Base-by-base conservation (phyloP, 2,113 vertebrate species). In the Jaculus jaculus region DNA sequence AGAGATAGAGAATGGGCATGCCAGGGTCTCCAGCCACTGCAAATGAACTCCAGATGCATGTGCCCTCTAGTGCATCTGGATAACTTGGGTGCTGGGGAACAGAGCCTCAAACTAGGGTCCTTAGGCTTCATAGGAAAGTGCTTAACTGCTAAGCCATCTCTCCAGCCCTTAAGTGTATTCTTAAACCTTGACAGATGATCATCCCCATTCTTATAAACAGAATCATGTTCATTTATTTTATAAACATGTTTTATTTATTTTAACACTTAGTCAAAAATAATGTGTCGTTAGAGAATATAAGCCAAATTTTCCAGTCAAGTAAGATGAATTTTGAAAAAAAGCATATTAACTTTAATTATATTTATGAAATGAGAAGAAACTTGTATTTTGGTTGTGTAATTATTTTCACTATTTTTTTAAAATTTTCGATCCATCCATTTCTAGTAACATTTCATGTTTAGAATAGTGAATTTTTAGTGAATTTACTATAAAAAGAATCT, bases 361-460 rank as follows among this genome's bases (percentile, higher is more conserved):
- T 39, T 23, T 83, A 0, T 54, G 79, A 65, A 79, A 78, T 21
- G 77, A 68, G 54, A 85, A 15, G 1, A 34, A 8, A 42, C 47
- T 12, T 63, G 2, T 81, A 13, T 47, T 51, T 83, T 85, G 84
- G 17, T 84, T 61, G 80, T 34, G 77, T 28, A 68, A 11, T 83
- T 21, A 69, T 65, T 80, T 74, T 89, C 12, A 84, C 10, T 71
- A 66, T 63, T 15, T 28, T 74, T 88, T 47, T 2, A 65, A 91
- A 95, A 74, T 54, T 51, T 10, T 39, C 26, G 34, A 63, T 30
- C 3, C 47, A 30, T 84, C 58, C 90, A 68, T 79, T 95, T 95
- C 32, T 71, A 83, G 21, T 83, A 13, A 61, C 51, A 75, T 34
- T 92, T 87, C 24, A 86, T 79, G 9, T 66, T 75, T 73, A 74